A percentile compares a stretch with the other conserved stretches of the same genome.
Conservation (phyloP, 2,888 invertebrate genomes). For the Quadriops clusia region DNA sequence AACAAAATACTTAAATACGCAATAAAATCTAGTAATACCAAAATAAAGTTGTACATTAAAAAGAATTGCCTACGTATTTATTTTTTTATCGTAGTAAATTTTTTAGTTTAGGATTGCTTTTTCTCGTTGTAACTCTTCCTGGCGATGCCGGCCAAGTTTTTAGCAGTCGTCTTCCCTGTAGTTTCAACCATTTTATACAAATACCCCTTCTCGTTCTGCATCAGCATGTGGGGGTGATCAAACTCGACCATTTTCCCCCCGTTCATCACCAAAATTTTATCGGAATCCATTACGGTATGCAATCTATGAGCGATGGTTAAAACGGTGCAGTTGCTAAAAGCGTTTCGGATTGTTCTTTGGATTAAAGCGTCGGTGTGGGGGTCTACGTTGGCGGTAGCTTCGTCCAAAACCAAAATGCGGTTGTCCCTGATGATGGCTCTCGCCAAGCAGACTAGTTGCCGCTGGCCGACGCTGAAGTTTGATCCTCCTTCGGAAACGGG, state of each 20-base stretch:
- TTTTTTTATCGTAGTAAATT: too few species aligned
- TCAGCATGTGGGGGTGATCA: conserved; percentile 55
- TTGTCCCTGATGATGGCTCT: conserved; percentile 39
- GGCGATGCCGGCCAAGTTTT: conserved; percentile 12
- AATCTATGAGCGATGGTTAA: conserved; percentile 71
- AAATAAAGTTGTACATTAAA: too few species aligned
- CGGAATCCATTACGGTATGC: conserved; percentile 73
- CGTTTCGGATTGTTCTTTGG: conserved; percentile 52
- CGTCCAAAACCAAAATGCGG: conserved; percentile 40
- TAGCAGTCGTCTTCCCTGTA: conserved; percentile 12
- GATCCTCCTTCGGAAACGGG: conserved; percentile 32
- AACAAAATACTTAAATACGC: too few species aligned
- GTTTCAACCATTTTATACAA: conserved; percentile 14
- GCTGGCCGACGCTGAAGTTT: conserved; percentile 41
- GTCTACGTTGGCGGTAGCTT: conserved; percentile 43
- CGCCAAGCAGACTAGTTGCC: conserved; percentile 43
- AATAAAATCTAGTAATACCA: too few species aligned
- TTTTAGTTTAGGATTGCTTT: too few species aligned
- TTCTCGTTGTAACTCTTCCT: too few species aligned
- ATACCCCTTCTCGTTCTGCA: conserved; percentile 32
- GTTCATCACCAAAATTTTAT: conserved; percentile 65
- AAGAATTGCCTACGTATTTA: too few species aligned
- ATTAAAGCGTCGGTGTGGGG: conserved; percentile 39
- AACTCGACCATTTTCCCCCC: conserved; percentile 61
- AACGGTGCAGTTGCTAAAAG: conserved; percentile 63